Evolutionary conservation across 2,797 vertebrate species (phyloP).

Genomic region (Podargus strigoides): DNA sequence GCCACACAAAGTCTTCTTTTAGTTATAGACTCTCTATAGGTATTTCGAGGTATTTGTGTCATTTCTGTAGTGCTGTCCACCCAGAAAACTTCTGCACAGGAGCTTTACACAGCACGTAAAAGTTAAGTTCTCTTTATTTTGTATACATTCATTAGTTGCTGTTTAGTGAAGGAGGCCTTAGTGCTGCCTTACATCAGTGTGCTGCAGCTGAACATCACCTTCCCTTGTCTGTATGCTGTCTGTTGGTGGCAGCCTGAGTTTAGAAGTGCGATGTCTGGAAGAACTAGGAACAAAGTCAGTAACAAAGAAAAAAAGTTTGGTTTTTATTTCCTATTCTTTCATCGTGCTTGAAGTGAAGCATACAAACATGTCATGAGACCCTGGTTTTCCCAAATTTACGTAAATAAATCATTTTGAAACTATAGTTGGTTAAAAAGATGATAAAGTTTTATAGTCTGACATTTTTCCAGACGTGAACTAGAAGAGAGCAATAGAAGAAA

Average conservation of each 20-base stretch:
- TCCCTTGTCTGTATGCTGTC: conserved; percentile 53
- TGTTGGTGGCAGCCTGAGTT: conserved; percentile 71
- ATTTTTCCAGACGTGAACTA: not conserved
- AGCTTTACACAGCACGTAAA: not conserved
- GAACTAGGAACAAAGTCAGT: conserved; percentile 29
- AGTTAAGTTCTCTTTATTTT: not conserved
- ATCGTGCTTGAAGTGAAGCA: not conserved
- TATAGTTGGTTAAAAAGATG: not conserved
- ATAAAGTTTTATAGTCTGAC: not conserved
- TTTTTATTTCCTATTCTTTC: conserved; percentile 25
- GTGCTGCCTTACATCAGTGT: not conserved
- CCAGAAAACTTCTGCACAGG: not conserved
- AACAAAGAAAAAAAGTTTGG: conserved; percentile 34
- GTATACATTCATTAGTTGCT: not conserved
- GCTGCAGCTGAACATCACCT: conserved; percentile 4
- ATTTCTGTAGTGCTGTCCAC: not conserved
- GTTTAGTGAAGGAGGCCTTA: not conserved
- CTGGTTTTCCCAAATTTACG: not conserved
- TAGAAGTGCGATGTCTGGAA: conserved; percentile 38
- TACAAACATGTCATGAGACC: not conserved
- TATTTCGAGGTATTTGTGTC: not conserved
- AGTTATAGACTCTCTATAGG: not conserved
- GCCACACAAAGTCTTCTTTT: not conserved
- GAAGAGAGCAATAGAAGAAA: not conserved
- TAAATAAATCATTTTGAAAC: conserved; percentile 29